Evolutionary conservation across 2,888 invertebrate genomes (phyloP), one percentile per base, ranked within the genome.

Genomic region (Helleia helle): DNA sequence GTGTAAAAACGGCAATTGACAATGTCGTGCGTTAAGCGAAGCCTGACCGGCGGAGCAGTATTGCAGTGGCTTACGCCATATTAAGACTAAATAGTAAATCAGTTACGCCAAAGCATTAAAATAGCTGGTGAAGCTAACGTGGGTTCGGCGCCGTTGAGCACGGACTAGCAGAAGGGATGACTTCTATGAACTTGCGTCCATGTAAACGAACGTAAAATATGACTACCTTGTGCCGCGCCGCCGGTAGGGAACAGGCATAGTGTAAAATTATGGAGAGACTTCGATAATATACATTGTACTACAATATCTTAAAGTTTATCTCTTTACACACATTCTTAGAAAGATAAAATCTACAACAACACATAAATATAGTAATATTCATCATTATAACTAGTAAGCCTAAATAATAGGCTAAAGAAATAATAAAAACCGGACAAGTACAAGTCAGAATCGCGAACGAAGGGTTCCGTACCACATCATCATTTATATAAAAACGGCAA

Each of bases 61-160:
- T 22, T 38, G 44, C 43, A 38, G 41, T 40, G 49, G 43, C 49
- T 45, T 38, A 47, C 26, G 48, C 44, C 47, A 42, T 47, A 51
- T 50, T 44, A 49, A 38, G 43, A 46, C 40, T 47, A 46, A 48
- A 48, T 51, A 47, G 46, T 52, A 48, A 49, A 50, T 50, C 49
- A 47, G 70, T 61, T 62, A 62, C 63, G 65, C 65, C 59, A 59
- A 59, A 55, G 54, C 52, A 52, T 48, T 56, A 49, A 62, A 55
- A 58, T 59, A 60, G 51, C 55, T 56, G 47, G 55, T 51, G 55
- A 49, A 44, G 58, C 55, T 60, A 59, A 59, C 55, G 50, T 49
- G 56, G 47, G 55, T 52, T 49, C 50, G 47, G 49, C 51, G 56
- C 44, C 50, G 46, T 43, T 48, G 50, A 50, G 48, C 60, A 62